Conservation (phyloP, 2,888 invertebrate genomes). For the Sphaerophoria taeniata region DNA sequence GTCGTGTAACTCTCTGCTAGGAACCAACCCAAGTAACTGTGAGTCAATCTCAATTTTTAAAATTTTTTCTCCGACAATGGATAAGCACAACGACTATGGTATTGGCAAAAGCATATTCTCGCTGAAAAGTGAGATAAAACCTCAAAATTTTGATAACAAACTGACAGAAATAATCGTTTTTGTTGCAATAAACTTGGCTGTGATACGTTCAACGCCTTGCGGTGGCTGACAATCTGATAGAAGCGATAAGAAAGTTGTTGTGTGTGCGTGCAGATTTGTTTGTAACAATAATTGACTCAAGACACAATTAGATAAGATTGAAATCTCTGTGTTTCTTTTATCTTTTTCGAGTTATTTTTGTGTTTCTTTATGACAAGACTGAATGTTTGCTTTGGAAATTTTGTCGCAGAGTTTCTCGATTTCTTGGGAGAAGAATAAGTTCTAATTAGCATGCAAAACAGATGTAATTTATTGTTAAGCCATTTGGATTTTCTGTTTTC, state of each 20-base stretch:
- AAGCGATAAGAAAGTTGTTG: constrained; percentile 47
- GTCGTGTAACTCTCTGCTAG: constrained; percentile 22
- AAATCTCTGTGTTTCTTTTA: not conserved
- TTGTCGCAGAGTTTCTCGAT: not conserved
- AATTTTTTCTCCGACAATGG: constrained; percentile 10
- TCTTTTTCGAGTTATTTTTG: constrained; percentile 6
- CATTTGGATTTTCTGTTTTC: not conserved
- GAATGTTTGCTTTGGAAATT: not conserved
- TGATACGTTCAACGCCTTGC: constrained; percentile 28
- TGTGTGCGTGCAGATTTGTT: not conserved
- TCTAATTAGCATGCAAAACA: constrained; percentile 17
- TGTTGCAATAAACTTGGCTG: constrained; percentile 15
- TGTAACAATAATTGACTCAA: not conserved
- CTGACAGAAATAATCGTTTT: constrained; percentile 14
- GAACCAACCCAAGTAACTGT: constrained; percentile 21
- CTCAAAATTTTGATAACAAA: not conserved
- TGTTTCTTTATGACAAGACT: too few relatives aligned
- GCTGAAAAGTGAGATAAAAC: constrained; percentile 37
- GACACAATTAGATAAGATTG: constrained; percentile 19
- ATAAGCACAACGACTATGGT: not conserved
- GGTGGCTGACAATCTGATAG: constrained; percentile 29
- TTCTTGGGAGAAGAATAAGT: not conserved
- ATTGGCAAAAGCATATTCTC: constrained; percentile 26
- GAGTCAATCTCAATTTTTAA: constrained; percentile 18
- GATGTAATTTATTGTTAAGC: not conserved